phyloP scores from a whole-genome alignment of 2,113 vertebrate species.

The Carlito syrichta region DNA sequence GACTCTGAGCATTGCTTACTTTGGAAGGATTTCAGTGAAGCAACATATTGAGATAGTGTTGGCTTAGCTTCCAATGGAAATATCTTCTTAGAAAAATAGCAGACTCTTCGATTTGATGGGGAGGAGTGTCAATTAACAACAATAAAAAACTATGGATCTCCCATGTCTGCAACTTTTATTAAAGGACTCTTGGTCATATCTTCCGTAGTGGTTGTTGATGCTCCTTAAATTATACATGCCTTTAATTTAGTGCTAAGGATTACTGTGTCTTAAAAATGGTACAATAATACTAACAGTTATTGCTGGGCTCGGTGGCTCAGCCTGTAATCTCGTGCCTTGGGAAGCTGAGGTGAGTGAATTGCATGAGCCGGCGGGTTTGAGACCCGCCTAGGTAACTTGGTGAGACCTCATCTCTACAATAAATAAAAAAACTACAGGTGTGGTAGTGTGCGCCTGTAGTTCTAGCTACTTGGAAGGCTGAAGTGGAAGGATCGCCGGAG shows the following conservation, averaged over 20 bases:
- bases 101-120: not conserved
- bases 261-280: not conserved
- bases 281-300: not conserved
- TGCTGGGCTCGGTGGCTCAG: too few species aligned
- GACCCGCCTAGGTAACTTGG: too few species aligned
- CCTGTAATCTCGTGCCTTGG: too few species aligned
- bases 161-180: not conserved
- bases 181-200: not conserved
- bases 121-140: not conserved
- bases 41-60: rapidly evolving
- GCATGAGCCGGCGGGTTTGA: too few species aligned
- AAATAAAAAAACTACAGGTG: too few species aligned
- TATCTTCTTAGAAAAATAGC: not conserved
- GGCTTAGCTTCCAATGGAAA: not conserved
- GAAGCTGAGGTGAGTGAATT: too few species aligned
- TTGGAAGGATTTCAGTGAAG: not conserved
- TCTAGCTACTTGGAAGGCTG: too few species aligned
- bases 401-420: too few species aligned
- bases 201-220: not conserved
- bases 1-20: not conserved
- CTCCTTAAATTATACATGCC: not conserved
- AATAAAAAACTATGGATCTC: not conserved
- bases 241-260: not conserved
- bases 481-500: too few species aligned
- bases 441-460: too few species aligned